Evolutionary conservation across 2,113 vertebrate genomes (phyloP), one percentile per base, ranked within the genome.

Genomic region (Carassius gibelio): DNA sequence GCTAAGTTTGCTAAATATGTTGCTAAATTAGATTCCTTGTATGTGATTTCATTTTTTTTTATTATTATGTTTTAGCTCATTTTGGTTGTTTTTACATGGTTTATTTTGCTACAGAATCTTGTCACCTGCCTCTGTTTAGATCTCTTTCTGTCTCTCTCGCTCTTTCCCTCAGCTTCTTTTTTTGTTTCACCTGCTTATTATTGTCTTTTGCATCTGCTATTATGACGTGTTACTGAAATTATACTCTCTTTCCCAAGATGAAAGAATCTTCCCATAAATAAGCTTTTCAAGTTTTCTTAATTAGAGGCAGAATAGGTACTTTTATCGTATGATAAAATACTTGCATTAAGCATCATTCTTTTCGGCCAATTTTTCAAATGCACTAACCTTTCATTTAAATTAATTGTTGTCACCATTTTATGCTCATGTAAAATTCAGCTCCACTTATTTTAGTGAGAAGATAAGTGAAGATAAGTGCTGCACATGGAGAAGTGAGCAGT

Each of bases 141-240:
- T 82, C 34, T 75, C 45, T 64, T 15, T 81, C 48, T 62, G 64
- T 83, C 62, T 77, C 62, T 81, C 30, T 84, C 42, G 62, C 50
- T 64, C 5, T 38, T 38, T 5, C 9, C 48, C 42, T 71, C 62
- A 38, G 10, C 77, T 48, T 72, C 13, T 75, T 75, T 71, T 42
- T 71, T 7, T 55, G 38, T 36, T 87, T 83, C 86, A 85, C 75
- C 88, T 88, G 87, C 77, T 85, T 83, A 88, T 88, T 72, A 84
- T 84, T 78, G 75, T 76, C 78, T 85, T 84, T 36, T 61, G 83
- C 76, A 85, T 78, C 66, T 82, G 83, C 77, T 80, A 78, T 85
- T 89, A 83, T 57, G 23, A 61, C 74, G n/a, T n/a, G 48, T 77
- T 57, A 23, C 42, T 71, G 7, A 82, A 84, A 86, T 78, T 45